These are phyloP conservation scores for Sebastes minor DNA, from an alignment of 2,797 vertebrate species.

Conservation along the genomic window DNA sequence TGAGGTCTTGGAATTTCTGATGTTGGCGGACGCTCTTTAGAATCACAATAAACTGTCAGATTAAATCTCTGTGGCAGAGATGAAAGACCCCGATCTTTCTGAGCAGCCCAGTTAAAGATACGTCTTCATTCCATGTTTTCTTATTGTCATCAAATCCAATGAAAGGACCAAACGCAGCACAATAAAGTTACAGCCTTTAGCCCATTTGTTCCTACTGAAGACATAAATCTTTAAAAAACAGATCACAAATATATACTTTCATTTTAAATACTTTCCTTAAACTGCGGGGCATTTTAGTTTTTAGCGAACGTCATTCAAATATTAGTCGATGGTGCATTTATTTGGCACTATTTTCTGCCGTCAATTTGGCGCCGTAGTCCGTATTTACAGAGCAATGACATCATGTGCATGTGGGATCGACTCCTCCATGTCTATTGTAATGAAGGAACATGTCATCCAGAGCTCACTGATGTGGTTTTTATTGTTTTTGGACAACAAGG, in stretches of 20 bases:
- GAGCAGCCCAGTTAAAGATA: neutral
- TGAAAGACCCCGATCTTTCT: neutral
- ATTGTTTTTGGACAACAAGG: neutral
- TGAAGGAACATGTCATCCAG: neutral
- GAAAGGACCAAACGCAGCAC: neutral
- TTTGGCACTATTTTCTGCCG: neutral
- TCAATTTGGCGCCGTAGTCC: neutral
- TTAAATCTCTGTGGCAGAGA: neutral
- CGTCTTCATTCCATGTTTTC: neutral
- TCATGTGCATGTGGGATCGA: neutral
- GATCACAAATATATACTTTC: too few species aligned
- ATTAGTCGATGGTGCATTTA: neutral
- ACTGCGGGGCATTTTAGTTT: too few species aligned
- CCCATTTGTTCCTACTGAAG: too few species aligned
- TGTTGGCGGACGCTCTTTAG: neutral
- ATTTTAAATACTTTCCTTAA: too few species aligned
- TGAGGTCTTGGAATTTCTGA: neutral
- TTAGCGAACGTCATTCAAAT: fast-evolving
- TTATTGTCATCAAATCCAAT: neutral
- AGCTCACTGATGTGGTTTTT: neutral
- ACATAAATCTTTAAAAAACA: fast-evolving
- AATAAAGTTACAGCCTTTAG: neutral
- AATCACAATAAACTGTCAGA: neutral
- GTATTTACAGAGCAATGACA: neutral
- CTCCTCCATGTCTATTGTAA: neutral